Conservation (phyloP, 1,140 invertebrate genomes). For the Elysia chlorotica region DNA sequence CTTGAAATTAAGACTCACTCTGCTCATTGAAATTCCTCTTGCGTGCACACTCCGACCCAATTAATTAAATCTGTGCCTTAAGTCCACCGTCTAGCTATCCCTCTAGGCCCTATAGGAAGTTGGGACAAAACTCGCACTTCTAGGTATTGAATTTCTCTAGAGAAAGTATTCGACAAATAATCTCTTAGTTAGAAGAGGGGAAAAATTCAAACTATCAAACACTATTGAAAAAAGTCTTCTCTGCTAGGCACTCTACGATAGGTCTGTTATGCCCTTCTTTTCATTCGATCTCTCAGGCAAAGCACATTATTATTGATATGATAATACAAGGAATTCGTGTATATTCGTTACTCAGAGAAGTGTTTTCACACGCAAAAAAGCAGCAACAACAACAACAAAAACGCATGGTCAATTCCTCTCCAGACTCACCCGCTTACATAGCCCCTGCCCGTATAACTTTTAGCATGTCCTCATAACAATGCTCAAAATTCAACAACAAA, state of each 20-base stretch:
- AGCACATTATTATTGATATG: background rate
- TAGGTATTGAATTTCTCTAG: background rate
- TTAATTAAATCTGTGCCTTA: no score
- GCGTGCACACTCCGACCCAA: no score
- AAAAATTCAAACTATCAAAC: background rate
- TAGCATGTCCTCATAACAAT: background rate
- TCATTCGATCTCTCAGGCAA: background rate
- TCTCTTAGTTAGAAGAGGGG: background rate
- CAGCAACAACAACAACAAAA: no score
- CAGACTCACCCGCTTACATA: background rate
- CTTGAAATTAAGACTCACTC: no score
- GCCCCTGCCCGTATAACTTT: background rate
- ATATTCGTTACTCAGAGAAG: no score
- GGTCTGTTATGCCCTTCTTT: background rate
- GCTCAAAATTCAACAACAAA: background rate
- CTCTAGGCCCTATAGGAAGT: background rate
- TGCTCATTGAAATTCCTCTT: no score
- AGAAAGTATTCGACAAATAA: background rate
- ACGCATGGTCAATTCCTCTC: background rate
- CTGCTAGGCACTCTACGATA: background rate
- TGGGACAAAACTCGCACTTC: background rate
- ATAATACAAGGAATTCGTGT: background rate
- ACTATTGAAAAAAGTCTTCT: background rate
- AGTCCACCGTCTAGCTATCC: no score
- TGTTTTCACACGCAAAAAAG: no score